Conservation (phyloP, 1,140 invertebrate genomes). For the Drosophila triauraria region DNA sequence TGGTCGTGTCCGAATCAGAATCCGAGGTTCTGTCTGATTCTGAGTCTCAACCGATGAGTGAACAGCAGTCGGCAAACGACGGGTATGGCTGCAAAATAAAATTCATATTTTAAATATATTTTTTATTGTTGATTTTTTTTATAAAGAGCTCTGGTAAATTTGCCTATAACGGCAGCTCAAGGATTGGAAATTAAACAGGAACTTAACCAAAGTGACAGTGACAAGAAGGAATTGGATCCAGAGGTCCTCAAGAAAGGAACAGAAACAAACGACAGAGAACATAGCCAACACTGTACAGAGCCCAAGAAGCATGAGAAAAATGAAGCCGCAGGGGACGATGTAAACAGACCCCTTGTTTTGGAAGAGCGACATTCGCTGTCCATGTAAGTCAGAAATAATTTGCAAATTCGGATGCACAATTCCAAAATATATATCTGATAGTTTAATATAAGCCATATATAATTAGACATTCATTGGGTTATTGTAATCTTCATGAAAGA, state of each 20-base stretch:
- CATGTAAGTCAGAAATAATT: constrained; percentile 23
- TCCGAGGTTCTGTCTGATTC: constrained; percentile 17
- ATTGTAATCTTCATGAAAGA: neutral
- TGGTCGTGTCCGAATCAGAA: constrained; percentile 43
- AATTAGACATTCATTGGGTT: neutral
- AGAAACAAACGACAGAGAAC: neutral
- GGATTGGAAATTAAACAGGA: neutral
- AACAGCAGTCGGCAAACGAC: constrained; percentile 3
- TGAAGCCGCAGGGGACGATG: constrained; percentile 9
- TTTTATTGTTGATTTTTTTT: neutral
- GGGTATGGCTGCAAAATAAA: constrained; percentile 24
- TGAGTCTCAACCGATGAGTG: constrained; percentile 17
- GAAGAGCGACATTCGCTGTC: constrained; percentile 63
- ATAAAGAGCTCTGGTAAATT: neutral
- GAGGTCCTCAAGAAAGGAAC: neutral
- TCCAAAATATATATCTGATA: too few species aligned
- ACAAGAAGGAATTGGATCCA: neutral
- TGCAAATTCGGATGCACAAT: too few species aligned
- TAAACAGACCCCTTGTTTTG: constrained; percentile 49
- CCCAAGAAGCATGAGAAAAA: neutral
- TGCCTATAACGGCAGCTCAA: neutral
- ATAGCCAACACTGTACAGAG: neutral
- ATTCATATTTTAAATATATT: neutral
- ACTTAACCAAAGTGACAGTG: neutral
- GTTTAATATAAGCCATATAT: too few species aligned